phyloP scores from a whole-genome alignment of 1,140 invertebrate species.

The Rhynchophorus ferrugineus region DNA sequence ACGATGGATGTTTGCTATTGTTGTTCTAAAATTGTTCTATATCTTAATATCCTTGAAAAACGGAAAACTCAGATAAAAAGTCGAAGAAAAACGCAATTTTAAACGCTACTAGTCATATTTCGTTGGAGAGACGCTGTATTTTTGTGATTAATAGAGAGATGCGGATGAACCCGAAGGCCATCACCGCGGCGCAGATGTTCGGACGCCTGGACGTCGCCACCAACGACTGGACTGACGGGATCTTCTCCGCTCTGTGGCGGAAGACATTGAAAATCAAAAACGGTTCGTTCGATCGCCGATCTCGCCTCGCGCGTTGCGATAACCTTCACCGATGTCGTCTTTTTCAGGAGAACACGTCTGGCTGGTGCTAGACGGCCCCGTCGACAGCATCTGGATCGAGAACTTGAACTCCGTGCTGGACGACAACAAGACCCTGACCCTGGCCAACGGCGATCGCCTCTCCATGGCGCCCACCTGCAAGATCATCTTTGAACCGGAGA shows the following conservation, averaged over 20 bases:
- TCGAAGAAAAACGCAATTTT: too few species aligned
- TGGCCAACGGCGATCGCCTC: conserved; percentile 90
- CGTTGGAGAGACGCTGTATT: too few species aligned
- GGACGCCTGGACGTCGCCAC: conserved; percentile 91
- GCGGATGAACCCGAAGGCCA: conserved; percentile 97
- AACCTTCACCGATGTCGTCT: too few species aligned
- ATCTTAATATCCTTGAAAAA: too few species aligned
- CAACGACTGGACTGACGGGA: conserved; percentile 97
- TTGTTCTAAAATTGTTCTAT: too few species aligned
- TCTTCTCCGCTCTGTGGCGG: conserved; percentile 93
- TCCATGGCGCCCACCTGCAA: conserved; percentile 88
- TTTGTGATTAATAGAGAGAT: conserved; percentile 63
- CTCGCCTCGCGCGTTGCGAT: too few species aligned
- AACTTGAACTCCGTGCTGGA: conserved; percentile 94
- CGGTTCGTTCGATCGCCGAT: too few species aligned
- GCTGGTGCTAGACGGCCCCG: conserved; percentile 90
- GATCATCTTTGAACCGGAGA: conserved; percentile 94
- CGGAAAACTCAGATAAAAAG: too few species aligned
- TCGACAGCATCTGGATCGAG: conserved; percentile 96
- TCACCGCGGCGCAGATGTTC: conserved; percentile 96
- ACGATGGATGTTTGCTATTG: too few species aligned
- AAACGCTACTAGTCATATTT: too few species aligned
- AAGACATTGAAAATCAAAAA: conserved; percentile 85
- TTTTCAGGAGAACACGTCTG: conserved; percentile 67
- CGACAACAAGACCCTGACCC: conserved; percentile 88